Evolutionary conservation across 1,140 invertebrate genomes (phyloP), one percentile per base, ranked within the genome.

Genomic region (Drosophila sucinea): DNA sequence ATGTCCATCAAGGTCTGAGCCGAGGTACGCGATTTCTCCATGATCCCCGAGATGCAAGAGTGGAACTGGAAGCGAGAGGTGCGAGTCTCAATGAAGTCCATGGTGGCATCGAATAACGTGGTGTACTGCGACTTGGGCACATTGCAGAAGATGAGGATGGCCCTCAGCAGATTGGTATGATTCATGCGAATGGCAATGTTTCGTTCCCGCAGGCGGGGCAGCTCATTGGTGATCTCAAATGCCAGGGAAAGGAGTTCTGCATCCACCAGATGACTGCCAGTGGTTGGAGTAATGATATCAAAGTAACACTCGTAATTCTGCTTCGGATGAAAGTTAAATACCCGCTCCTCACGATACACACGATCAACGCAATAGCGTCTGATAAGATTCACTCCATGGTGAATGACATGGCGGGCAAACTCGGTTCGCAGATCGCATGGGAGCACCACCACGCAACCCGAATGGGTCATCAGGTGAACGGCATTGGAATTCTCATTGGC

Each of bases 291-390:
- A 8, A 99, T 96, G 72, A 99, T 97, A 91, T 99, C 98, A 93
- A 99, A 99, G 2, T 97, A 96, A 93, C 97, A 98, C 92, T 98
- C 97, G 67, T 96, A 96, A 4, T 97, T 93, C 93, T 98, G 97
- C 74, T 95, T 94, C 0, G 98, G 98, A 93, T 98, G 97, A 80
- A 97, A 96, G 6, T 97, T 96, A 79, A 94, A 94, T 2, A 96
- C 95, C 80, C 96, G 96, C 79, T 95, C 95, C 92, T 98, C 97
- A 70, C 97, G 94, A 85, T 95, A 99, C 2, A 99, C 97, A 71
- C 96, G 94, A 78, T 97, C 97, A 17, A 99, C 95, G 2, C 95
- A 94, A 90, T 97, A 99, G 79, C 98, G 94, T 81, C 97, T 96
- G 66, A 98, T 93, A 67, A 95, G 94, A 60, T 94, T 95, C 1